Evolutionary conservation across 2,888 invertebrate species (phyloP).

Genomic region (Crepidodera aurea): DNA sequence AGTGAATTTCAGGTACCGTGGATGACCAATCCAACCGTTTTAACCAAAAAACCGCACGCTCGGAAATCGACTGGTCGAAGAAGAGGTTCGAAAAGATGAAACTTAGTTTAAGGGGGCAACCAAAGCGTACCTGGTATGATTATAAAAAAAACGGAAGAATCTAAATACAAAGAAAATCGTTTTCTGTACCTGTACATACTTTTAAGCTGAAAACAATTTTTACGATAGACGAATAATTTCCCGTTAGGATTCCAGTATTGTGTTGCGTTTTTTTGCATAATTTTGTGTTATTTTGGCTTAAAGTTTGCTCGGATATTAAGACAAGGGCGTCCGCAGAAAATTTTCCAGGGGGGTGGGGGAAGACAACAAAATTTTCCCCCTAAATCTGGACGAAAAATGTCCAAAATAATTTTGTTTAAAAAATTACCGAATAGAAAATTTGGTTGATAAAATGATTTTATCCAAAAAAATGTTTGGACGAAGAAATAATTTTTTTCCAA

Average conservation of each 20-base stretch:
- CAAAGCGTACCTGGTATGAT: constrained; percentile 36
- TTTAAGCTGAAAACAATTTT: constrained; percentile 10
- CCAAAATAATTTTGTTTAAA: no score
- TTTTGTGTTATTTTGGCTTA: no score
- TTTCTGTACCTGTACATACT: constrained; percentile 28
- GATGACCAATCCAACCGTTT: constrained; percentile 53
- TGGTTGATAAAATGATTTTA: no score
- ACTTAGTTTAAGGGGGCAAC: constrained; percentile 18
- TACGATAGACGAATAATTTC: neutral
- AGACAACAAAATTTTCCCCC: no score
- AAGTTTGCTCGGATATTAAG: no score
- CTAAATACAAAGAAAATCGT: neutral
- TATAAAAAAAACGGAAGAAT: neutral
- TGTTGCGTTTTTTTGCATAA: neutral
- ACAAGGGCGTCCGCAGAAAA: no score
- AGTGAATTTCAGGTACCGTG: constrained; percentile 60
- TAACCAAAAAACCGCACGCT: constrained; percentile 37
- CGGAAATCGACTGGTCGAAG: constrained; percentile 41
- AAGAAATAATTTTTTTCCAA: no score
- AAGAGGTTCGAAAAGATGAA: constrained; percentile 46
- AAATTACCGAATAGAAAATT: no score
- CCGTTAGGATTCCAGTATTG: neutral
- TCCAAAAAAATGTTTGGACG: no score
- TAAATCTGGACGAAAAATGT: no score
- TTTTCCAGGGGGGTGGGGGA: no score